Base-by-base conservation (phyloP, 2,888 invertebrate species). In the Agrypnus murinus region DNA sequence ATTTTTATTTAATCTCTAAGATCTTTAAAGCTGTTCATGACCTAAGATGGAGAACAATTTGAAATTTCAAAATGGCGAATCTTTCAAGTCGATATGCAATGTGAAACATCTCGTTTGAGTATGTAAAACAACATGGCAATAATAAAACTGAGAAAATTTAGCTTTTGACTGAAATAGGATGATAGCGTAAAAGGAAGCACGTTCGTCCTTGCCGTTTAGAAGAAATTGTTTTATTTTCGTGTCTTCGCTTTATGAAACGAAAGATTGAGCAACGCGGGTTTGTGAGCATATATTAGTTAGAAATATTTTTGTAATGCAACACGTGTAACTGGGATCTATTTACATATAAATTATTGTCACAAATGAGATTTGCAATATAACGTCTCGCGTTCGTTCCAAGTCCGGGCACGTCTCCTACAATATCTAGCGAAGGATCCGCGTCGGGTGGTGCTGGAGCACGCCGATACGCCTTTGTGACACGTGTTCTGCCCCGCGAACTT, bases 301-400 rank as follows among this genome's bases (percentile, higher is more conserved):
- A 65, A 62, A 59, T 68, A 73, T 72, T 75, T 81, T 81, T 80
- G 78, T 76, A 80, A 81, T 82, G 81, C 81, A 81, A 79, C 82
- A 81, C 82, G 81, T 81, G 80, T 79, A 77, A 77, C 80, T 75
- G 75, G 82, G 83, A 83, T 84, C 82, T 84, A 84, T 84, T 84
- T 84, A 84, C 84, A 84, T 84, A 84, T 84, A 84, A 84, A 84
- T 84, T 84, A 84, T 84, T 83, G 84, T 83, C 83, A 81, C 84
- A 84, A 84, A 84, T 84, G 84, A 84, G 84, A 84, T 84, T 84
- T 84, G 84, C 84, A 82, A 83, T 84, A 84, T 83, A 83, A 81
- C 83, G 82, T 82, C 80, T 80, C 78, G 72, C 77, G 73, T 80
- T 75, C 77, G 81, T 81, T 72, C 65, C 75, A 57, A 82, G 79